Percentiles rank a stretch among this genome's conserved stretches.
phyloP scores from a whole-genome alignment of 1,140 invertebrate genomes.

The Acarapis woodi region DNA sequence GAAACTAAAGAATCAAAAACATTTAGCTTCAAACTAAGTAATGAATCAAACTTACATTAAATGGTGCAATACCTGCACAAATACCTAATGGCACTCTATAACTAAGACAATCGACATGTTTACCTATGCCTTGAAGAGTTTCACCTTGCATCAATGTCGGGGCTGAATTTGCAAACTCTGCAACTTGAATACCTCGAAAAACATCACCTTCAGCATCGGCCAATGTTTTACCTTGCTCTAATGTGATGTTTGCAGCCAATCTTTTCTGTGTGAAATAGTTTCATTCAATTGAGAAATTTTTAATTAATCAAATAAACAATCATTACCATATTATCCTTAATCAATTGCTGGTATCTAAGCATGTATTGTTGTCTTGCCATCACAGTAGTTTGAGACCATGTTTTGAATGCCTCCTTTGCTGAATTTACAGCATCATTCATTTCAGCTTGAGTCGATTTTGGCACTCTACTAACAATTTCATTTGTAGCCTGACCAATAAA shows the following conservation, averaged over 20 bases:
- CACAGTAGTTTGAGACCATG: conserved; percentile 74
- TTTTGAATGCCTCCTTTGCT: conserved; percentile 45
- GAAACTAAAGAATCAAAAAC: conserved; percentile 75
- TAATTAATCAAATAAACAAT: conserved; percentile 11
- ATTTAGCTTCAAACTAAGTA: no score
- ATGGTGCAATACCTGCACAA: conserved; percentile 48
- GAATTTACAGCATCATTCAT: conserved; percentile 68
- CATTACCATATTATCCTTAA: conserved; percentile 42
- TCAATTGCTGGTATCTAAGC: conserved; percentile 59
- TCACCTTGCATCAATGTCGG: conserved; percentile 73
- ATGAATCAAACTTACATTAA: conserved; percentile 18
- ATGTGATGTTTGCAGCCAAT: conserved; percentile 66
- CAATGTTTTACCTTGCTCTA: conserved; percentile 90
- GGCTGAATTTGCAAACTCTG: conserved; percentile 81
- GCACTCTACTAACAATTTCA: conserved; percentile 43
- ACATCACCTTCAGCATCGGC: conserved; percentile 95
- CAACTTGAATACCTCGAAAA: conserved; percentile 79
- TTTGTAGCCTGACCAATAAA: conserved; percentile 25
- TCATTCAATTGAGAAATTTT: background rate
- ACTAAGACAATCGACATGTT: conserved; percentile 71
- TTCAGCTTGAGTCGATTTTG: conserved; percentile 60
- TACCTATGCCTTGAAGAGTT: conserved; percentile 59
- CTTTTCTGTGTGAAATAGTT: conserved; percentile 28
- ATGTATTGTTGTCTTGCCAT: conserved; percentile 79
- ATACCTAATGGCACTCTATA: conserved; percentile 69